Conservation (phyloP, 1,140 invertebrate genomes). For the Zaprionus davidi region DNA sequence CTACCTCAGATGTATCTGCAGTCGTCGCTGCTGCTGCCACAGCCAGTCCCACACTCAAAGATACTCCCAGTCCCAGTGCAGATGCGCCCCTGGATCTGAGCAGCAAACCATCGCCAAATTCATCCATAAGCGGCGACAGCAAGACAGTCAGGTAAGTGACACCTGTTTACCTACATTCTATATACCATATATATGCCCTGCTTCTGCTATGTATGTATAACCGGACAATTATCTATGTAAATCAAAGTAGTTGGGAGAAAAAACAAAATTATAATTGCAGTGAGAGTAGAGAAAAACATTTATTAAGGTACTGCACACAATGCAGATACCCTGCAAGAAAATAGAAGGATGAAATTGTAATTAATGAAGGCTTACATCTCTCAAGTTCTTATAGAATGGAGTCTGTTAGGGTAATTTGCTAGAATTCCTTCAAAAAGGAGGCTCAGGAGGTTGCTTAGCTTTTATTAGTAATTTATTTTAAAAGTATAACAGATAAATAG, state of each 20-base stretch:
- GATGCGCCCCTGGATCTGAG: slow-evolving; percentile 90
- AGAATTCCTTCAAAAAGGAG: too few species aligned
- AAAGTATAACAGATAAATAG: too few species aligned
- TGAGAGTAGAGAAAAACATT: slow-evolving; percentile 27
- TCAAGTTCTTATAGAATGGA: not conserved
- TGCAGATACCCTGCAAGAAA: slow-evolving; percentile 8
- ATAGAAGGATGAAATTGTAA: too few species aligned
- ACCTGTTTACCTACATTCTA: not conserved
- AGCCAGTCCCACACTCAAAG: slow-evolving; percentile 84
- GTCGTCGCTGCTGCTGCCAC: slow-evolving; percentile 61
- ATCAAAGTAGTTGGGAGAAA: slow-evolving; percentile 59
- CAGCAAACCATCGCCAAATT: slow-evolving; percentile 86
- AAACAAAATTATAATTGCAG: slow-evolving; percentile 50
- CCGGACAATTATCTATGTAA: slow-evolving; percentile 46
- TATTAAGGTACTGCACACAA: not conserved
- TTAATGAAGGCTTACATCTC: not conserved
- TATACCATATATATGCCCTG: not conserved
- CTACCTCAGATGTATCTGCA: slow-evolving; percentile 83
- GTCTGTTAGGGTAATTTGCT: not conserved
- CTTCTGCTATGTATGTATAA: slow-evolving; percentile 9
- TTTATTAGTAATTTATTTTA: too few species aligned
- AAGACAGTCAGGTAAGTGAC: slow-evolving; percentile 75
- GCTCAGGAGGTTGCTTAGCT: too few species aligned
- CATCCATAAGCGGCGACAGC: slow-evolving; percentile 79
- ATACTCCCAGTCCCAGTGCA: slow-evolving; percentile 86